Conservation (phyloP, 2,797 vertebrate species). For the Huso huso region DNA sequence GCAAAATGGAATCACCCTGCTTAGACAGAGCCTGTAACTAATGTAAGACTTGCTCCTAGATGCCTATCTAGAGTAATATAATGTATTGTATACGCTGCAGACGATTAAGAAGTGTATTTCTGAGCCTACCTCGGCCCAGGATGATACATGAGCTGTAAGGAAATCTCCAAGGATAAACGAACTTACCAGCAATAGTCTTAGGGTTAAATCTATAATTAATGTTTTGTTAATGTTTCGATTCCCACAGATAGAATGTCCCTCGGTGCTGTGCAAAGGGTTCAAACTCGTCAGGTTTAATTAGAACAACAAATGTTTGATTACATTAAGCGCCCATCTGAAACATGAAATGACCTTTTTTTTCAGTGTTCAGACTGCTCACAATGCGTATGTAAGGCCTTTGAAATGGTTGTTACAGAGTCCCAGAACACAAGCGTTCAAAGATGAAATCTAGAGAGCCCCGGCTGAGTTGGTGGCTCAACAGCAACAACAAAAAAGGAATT, state of each 20-base stretch:
- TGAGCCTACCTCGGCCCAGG: no score
- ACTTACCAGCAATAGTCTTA: neutral
- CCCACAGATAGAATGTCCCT: neutral
- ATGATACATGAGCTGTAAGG: no score
- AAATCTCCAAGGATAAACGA: no score
- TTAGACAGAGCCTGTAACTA: no score
- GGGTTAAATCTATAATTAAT: slow-evolving; percentile 3
- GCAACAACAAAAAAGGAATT: neutral
- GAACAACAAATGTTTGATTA: neutral
- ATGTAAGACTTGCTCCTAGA: no score
- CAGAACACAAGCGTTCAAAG: neutral
- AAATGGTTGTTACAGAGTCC: neutral
- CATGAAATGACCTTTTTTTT: neutral
- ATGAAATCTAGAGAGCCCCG: neutral
- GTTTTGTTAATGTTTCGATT: neutral
- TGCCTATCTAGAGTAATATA: no score
- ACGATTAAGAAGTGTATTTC: no score
- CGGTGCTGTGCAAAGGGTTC: neutral
- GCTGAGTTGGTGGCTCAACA: neutral
- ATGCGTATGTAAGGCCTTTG: neutral
- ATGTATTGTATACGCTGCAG: no score
- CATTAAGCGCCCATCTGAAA: neutral
- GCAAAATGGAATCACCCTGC: no score
- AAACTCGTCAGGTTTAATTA: slow-evolving; percentile 1
- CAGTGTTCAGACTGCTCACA: neutral